These are phyloP conservation scores for Pyrrhia umbra DNA, from an alignment of 2,888 invertebrate genomes.

Conservation along the genomic window DNA sequence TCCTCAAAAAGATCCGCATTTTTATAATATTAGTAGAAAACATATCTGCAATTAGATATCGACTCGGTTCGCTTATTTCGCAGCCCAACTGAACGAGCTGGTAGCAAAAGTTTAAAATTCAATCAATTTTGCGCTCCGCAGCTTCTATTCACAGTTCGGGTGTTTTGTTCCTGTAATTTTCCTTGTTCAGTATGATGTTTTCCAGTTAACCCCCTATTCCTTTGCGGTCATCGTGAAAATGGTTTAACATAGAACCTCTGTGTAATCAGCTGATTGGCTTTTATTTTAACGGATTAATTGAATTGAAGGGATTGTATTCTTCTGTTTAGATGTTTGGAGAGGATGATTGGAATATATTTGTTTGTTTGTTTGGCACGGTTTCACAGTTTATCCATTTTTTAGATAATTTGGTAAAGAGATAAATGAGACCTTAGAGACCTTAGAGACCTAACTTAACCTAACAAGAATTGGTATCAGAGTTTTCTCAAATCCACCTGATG, in stretches of 20 bases:
- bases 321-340: not conserved
- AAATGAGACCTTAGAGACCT: no score
- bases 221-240: conserved; percentile 51
- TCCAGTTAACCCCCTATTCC: conserved; percentile 37
- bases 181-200: conserved; percentile 58
- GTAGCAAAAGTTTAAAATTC: conserved; percentile 77
- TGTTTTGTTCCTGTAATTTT: conserved; percentile 70
- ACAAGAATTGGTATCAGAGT: no score
- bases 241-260: conserved; percentile 29
- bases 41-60: conserved; percentile 12
- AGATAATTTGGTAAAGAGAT: no score
- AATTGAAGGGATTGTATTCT: not conserved
- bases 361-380: no score
- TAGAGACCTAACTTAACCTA: no score
- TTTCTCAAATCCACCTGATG: no score
- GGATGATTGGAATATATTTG: not conserved
- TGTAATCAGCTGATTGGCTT: conserved; percentile 33
- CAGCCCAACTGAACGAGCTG: conserved; percentile 56
- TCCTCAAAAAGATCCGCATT: no score
- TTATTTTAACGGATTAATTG: conserved; percentile 12
- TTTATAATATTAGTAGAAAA: no score
- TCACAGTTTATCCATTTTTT: no score
- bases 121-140: conserved; percentile 77
- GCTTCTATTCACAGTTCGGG: conserved; percentile 66
- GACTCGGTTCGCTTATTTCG: conserved; percentile 27